Base-by-base conservation (phyloP, 2,797 vertebrate species). In the Microctenopoma lineatum region DNA sequence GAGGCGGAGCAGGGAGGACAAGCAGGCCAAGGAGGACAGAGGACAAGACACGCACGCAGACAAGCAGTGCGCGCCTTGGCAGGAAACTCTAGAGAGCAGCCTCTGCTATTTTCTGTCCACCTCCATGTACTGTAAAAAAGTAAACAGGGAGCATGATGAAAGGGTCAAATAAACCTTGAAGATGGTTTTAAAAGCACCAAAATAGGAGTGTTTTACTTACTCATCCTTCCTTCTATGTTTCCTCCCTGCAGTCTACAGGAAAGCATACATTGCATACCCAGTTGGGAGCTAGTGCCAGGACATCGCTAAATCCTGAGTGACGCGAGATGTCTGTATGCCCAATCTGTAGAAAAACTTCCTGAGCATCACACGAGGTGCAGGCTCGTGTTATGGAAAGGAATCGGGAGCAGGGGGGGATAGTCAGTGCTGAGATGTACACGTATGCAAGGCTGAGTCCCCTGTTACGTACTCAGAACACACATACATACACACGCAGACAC, bases 11-110 rank as follows among this genome's bases (percentile, higher is more conserved):
- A 46, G 63, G 74, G 82, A 77, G 82, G 79, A 80, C 79, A 69
- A 60, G 83, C 70, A 53, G 80, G 81, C 77, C 80, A 78, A 84
- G 83, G 84, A 87, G 84, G 90, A 92, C 80, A 83, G 89, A 88
- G 92, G 91, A 92, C 87, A 90, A 88, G 87, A 90, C 93, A 92
- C 87, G 89, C 91, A 93, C 90, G 27, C 90, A 90, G 87, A 90
- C 87, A 68, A 72, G 69, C 80, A 81, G 85, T 85, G 79, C 82
- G 84, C 12, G 36, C 36, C 36, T 38, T 38, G 83, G 81, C 91
- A 92, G 92, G 92, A 93, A 92, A 93, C 83, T 86, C 83, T 81
- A 88, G 87, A 91, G 83, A 90, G 86, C 84, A 86, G 83, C 68
- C 66, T 8, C 46, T 6, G 78, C 84, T 88, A 84, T 93, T 92